Percentiles rank a stretch among this genome's conserved stretches.
Conservation (phyloP, 1,140 invertebrate genomes). For the Neodiprion pinetum region DNA sequence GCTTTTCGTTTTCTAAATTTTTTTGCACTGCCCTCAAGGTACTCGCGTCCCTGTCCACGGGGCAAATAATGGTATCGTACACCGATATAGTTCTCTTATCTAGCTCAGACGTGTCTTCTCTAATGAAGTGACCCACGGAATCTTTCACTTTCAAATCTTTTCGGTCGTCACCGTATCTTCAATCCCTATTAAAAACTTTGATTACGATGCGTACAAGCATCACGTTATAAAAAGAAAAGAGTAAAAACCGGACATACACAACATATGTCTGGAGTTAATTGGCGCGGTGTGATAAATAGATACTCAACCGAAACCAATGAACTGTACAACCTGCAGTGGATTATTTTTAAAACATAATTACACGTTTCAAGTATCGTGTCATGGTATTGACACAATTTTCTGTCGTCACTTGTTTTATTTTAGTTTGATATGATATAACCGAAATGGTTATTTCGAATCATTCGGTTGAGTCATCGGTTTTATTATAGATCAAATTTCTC, state of each 20-base stretch:
- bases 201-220: neutral
- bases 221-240: neutral
- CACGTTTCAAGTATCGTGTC: too few species aligned
- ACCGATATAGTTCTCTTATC: neutral
- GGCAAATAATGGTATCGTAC: neutral
- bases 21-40: neutral
- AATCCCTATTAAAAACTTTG: neutral
- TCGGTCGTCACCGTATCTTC: neutral
- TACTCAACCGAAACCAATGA: too few species aligned
- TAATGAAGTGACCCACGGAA: neutral
- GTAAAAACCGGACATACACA: neutral
- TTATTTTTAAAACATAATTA: too few species aligned
- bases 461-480: too few species aligned
- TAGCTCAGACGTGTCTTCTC: neutral
- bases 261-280: too few species aligned
- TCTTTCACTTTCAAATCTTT: neutral
- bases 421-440: too few species aligned
- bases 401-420: too few species aligned
- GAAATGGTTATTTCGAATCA: too few species aligned
- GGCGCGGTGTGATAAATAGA: too few species aligned
- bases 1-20: neutral
- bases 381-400: too few species aligned
- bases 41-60: neutral
- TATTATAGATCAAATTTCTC: too few species aligned
- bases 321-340: too few species aligned